Evolutionary conservation across 2,888 invertebrate species (phyloP), one percentile per base, ranked within the genome.

Genomic region (Dynastes hyllus): DNA sequence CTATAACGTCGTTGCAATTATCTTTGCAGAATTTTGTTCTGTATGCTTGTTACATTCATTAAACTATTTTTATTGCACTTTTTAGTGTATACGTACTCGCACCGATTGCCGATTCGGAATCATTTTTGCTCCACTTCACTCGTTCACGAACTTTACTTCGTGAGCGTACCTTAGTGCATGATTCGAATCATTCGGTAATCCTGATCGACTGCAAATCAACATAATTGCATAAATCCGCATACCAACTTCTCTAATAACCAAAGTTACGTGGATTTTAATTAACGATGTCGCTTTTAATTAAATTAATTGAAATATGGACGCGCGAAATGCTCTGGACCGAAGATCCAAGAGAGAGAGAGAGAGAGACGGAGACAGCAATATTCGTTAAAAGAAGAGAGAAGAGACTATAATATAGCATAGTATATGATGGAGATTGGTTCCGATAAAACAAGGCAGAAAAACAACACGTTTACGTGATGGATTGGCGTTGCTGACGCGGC

Each of bases 211-310:
- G 73, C 73, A 73, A 73, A 73, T 73, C 73, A 73, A 73, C 58
- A 73, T 73, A 58, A 73, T 73, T 58, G 61, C 73, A 73, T 73
- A 73, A 73, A 73, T 73, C 16, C 22, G 50, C 50, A 22, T 2
- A 22, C 22, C 22, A 27, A 29, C 63, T 63, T 63, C 63, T 9
- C n/a, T 58, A 22, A 58, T 58, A 32, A 63, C 63, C 32, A 22
- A 16, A 67, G 50, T 22, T n/a, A 73, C 73, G 73, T 16, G 16
- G 40, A 73, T 73, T 73, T 73, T 73, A 73, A 73, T 73, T 73
- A 73, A 58, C 73, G 40, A 40, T 40, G 40, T 73, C 58, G 58
- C 73, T 58, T 73, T 73, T 73, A 73, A 73, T 73, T 73, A 73
- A 73, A 58, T 73, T 73, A 73, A 73, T 73, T 58, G 73, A 73